Conservation (phyloP, 2,797 vertebrate genomes). For the Onychomys leucogaster region DNA sequence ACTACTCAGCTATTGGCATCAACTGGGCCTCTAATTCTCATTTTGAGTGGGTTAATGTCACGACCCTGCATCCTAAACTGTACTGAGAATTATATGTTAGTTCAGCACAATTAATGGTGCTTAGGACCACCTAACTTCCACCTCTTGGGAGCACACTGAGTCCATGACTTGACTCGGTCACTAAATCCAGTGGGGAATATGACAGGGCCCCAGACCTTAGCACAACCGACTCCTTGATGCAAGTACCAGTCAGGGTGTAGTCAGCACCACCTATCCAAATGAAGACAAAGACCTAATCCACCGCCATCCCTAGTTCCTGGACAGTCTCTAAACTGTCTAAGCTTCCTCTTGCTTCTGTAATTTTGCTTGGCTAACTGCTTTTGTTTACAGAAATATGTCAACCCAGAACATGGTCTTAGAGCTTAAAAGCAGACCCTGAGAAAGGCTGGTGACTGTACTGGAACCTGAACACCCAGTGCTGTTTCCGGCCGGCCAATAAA, state of each 20-base stretch:
- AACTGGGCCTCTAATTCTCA: neutral
- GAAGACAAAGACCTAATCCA: too few relatives aligned
- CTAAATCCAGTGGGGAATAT: neutral
- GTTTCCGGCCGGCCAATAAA: too few relatives aligned
- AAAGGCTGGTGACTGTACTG: neutral
- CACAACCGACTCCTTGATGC: neutral
- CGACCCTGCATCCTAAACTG: neutral
- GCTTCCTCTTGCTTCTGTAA: too few relatives aligned
- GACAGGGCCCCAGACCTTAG: neutral
- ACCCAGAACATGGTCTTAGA: too few relatives aligned
- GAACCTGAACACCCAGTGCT: too few relatives aligned
- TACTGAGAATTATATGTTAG: neutral
- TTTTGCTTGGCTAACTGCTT: neutral
- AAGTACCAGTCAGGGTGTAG: neutral
- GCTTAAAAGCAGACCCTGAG: neutral
- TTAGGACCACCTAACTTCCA: neutral
- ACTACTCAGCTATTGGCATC: neutral
- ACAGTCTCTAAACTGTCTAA: too few relatives aligned
- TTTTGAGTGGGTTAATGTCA: neutral
- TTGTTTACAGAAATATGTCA: too few relatives aligned
- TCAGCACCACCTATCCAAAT: neutral
- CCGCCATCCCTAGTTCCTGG: too few relatives aligned
- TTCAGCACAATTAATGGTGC: neutral
- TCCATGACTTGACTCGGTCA: neutral
- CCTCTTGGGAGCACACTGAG: neutral